Evolutionary conservation across 2,888 invertebrate species (phyloP).

Genomic region (Troglohyphantes excavatus): DNA sequence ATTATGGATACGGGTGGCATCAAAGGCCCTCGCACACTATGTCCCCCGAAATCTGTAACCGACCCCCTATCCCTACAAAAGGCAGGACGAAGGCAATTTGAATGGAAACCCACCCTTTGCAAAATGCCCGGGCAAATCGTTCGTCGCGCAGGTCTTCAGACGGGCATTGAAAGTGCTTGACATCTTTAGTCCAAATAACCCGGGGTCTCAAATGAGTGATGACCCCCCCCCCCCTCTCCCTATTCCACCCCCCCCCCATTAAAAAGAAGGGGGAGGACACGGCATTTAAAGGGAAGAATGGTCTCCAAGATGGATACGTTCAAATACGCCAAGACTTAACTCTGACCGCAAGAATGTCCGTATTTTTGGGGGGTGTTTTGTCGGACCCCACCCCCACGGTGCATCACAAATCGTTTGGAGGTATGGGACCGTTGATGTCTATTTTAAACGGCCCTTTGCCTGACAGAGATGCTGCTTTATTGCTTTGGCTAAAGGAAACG

Average conservation of each 20-base stretch:
- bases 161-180: slow-evolving; percentile 45
- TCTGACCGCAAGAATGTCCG: slow-evolving; percentile 58
- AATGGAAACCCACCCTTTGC: slow-evolving; percentile 23
- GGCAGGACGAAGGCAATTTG: not conserved
- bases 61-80: not conserved
- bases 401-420: slow-evolving; percentile 32
- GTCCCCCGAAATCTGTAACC: slow-evolving; percentile 30
- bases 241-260: slow-evolving; percentile 26
- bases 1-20: slow-evolving; percentile 26
- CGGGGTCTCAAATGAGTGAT: slow-evolving; percentile 49
- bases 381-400: slow-evolving; percentile 27
- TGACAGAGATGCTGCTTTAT: slow-evolving; percentile 37
- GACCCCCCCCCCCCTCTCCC: slow-evolving; percentile 27
- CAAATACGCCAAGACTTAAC: slow-evolving; percentile 64
- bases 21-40: not conserved
- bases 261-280: slow-evolving; percentile 42
- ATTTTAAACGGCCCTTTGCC: slow-evolving; percentile 19
- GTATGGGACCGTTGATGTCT: slow-evolving; percentile 37
- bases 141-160: slow-evolving; percentile 1
- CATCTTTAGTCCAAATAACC: slow-evolving; percentile 71
- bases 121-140: slow-evolving; percentile 43
- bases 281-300: slow-evolving; percentile 44
- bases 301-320: slow-evolving; percentile 42
- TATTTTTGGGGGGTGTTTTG: slow-evolving; percentile 9
- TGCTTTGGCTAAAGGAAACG: not conserved